These are phyloP conservation scores for Tribolium freemani DNA, from an alignment of 2,888 invertebrate genomes.

Conservation along the genomic window DNA sequence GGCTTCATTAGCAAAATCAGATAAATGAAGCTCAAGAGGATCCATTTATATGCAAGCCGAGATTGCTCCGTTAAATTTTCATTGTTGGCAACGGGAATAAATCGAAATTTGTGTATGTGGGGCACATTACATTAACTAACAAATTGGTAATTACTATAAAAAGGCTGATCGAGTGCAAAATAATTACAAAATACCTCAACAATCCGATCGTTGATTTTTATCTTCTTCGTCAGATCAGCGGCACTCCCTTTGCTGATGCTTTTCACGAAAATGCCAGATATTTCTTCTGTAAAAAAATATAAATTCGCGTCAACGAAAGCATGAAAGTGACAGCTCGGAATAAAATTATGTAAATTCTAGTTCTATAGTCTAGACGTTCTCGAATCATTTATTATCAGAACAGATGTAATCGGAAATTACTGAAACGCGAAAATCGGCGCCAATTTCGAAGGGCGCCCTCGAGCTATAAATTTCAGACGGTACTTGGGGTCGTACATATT, in stretches of 20 bases:
- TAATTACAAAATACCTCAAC: slow-evolving; percentile 75
- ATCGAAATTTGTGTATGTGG: too few relatives aligned
- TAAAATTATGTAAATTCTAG: not conserved
- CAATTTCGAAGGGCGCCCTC: not conserved
- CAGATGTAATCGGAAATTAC: slow-evolving; percentile 7
- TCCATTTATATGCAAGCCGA: not conserved
- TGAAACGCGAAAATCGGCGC: not conserved
- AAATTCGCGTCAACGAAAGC: slow-evolving; percentile 7
- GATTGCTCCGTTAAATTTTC: not conserved
- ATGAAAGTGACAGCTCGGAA: slow-evolving; percentile 1
- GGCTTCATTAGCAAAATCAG: slow-evolving; percentile 9
- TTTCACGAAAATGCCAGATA: slow-evolving; percentile 99
- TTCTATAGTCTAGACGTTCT: not conserved
- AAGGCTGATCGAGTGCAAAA: not conserved
- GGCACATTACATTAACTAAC: too few relatives aligned
- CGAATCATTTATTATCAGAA: not conserved
- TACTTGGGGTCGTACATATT: not conserved
- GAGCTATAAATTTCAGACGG: not conserved
- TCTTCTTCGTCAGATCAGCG: slow-evolving; percentile 91
- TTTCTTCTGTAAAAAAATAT: slow-evolving; percentile 80
- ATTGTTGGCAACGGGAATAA: too few relatives aligned
- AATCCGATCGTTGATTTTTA: slow-evolving; percentile 96
- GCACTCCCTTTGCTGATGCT: slow-evolving; percentile 98
- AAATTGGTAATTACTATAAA: too few relatives aligned
- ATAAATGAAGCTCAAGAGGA: slow-evolving; percentile 1